These are phyloP conservation scores for Spheniscus humboldti DNA, from an alignment of 2,797 vertebrate species.

Conservation along the genomic window DNA sequence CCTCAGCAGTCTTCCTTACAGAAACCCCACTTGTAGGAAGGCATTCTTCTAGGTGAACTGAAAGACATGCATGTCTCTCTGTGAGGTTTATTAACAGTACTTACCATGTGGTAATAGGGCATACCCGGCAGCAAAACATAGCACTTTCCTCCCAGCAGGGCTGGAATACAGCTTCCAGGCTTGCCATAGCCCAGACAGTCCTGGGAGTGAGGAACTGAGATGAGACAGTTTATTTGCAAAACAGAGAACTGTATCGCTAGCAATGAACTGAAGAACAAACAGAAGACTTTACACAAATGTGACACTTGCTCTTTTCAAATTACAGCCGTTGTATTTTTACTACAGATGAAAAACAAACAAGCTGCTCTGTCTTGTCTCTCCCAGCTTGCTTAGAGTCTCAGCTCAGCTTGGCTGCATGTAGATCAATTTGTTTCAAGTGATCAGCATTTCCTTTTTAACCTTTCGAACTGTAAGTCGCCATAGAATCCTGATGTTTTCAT, in stretches of 20 bases:
- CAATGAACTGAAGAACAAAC: constrained; percentile 53
- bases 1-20: background rate
- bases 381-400: constrained; percentile 26
- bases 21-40: background rate
- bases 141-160: background rate
- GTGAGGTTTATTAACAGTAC: background rate
- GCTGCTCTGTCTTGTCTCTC: constrained; percentile 21
- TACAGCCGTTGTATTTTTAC: constrained; percentile 5
- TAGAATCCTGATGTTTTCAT: constrained; percentile 52
- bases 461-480: constrained; percentile 31
- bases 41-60: background rate
- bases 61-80: background rate
- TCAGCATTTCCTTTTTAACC: constrained; percentile 44
- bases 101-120: background rate
- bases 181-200: background rate
- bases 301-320: constrained; percentile 57
- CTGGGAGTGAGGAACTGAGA: background rate
- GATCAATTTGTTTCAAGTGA: constrained; percentile 51
- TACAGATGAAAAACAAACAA: constrained; percentile 57
- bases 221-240: constrained; percentile 32
- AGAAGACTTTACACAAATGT: constrained; percentile 28
- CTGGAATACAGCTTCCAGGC: background rate
- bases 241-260: background rate
- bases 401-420: constrained; percentile 28
- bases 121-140: background rate